Evolutionary conservation across 2,113 vertebrate genomes (phyloP), one percentile per base, ranked within the genome.

Genomic region (Dascyllus trimaculatus): DNA sequence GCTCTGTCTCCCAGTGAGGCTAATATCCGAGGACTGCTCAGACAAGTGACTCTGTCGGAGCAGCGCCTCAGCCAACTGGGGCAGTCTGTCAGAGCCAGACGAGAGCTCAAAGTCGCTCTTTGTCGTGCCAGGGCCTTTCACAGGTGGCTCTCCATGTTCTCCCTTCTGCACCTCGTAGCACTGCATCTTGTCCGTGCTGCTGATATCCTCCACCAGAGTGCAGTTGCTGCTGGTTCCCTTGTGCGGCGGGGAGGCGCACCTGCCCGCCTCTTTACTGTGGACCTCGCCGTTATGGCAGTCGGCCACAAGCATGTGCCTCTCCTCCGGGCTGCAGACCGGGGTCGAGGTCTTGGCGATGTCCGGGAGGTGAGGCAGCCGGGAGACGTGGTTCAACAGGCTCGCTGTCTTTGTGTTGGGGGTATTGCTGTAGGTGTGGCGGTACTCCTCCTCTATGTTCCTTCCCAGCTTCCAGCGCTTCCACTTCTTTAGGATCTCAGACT

Each of bases 391-490:
- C 63, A 91, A 40, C 45, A 93, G 82, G 0, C 89, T 84, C 0
- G 89, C 88, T 0, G 92, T 93, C 88, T 93, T 94, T 19, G 93
- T 90, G 0, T 93, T 91, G 52, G 93, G 92, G 0, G 70, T 80
- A 2, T 96, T 96, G 93, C 96, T 95, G 89, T 96, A 91, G 0
- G 93, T 95, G 81, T 94, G 94, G 49, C 91, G 95, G 87, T 96
- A 96, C 75, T 96, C 95, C 72, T 96, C 96, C 0, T 94, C 95
- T 5, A 98, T 96, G 71, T 95, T 95, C 78, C 94, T 93, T 18
- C 96, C 96, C 25, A 96, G 84, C 22, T 95, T 97, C 97, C 97
- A 97, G 59, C 93, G 96, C 58, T 93, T 96, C 97, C 97, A 99
- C 72, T 92, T 93, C 83, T 96, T 96, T 73, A 95, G 80, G 51